Percentiles rank a stretch among this genome's conserved stretches.
These are phyloP conservation scores for Neelides sp. DNA, from an alignment of 1,140 invertebrate species.

Conservation along the genomic window DNA sequence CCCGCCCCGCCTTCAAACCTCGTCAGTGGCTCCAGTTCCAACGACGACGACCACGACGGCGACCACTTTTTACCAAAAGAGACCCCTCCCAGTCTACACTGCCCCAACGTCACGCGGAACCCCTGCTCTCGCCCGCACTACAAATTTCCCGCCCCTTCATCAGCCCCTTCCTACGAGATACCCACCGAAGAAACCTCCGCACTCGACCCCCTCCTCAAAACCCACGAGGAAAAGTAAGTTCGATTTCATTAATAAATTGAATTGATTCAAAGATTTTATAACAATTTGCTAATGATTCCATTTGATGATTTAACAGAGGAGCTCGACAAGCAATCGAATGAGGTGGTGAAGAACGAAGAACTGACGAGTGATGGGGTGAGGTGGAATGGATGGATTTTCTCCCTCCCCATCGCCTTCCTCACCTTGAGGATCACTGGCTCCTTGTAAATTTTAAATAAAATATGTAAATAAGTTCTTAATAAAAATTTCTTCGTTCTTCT, in stretches of 20 bases:
- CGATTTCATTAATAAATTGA: conserved; percentile 24
- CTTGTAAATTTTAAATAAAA: neutral
- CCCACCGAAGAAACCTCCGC: too few relatives aligned
- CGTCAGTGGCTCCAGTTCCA: conserved; percentile 11
- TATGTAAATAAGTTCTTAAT: conserved; percentile 1
- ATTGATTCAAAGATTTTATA: neutral
- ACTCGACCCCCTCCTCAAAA: conserved; percentile 8
- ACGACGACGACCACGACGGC: conserved; percentile 18
- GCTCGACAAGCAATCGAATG: conserved; percentile 74
- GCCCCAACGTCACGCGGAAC: too few relatives aligned
- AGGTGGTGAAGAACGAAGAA: conserved; percentile 84
- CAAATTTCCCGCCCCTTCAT: conserved; percentile 17
- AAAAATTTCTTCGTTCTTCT: too few relatives aligned
- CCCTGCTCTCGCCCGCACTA: neutral
- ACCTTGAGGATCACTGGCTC: neutral
- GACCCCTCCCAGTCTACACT: too few relatives aligned
- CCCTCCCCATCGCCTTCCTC: too few relatives aligned
- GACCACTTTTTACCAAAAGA: too few relatives aligned
- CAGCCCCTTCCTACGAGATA: conserved; percentile 7
- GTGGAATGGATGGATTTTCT: neutral
- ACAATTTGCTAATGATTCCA: conserved; percentile 8
- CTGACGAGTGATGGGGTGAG: conserved; percentile 43
- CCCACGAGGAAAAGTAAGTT: conserved; percentile 32
- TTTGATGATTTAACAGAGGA: conserved; percentile 48
- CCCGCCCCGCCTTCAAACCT: conserved; percentile 17